Evolutionary conservation across 2,888 invertebrate species (phyloP).

Genomic region (Tachina fera): DNA sequence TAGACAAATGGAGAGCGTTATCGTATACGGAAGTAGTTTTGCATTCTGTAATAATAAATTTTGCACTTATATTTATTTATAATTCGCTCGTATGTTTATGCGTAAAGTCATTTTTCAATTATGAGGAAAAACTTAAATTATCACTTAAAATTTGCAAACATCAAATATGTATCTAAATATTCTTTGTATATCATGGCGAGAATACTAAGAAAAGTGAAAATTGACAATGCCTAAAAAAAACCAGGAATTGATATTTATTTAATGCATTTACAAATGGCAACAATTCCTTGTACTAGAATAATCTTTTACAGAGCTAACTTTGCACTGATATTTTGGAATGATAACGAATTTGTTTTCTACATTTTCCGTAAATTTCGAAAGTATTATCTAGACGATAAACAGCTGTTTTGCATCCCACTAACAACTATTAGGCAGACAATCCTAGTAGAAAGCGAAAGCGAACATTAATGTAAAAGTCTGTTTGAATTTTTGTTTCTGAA

Average conservation of each 20-base stretch:
- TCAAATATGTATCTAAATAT: too few species aligned
- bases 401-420: too few species aligned
- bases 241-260: background rate
- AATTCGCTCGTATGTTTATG: constrained; percentile 17
- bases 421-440: too few species aligned
- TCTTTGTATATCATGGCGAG: background rate
- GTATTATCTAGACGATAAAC: too few species aligned
- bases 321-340: too few species aligned
- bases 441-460: too few species aligned
- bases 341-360: too few species aligned
- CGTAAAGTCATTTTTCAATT: constrained; percentile 54
- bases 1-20: constrained; percentile 68
- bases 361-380: too few species aligned
- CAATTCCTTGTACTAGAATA: too few species aligned
- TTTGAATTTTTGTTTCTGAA: too few species aligned
- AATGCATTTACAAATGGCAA: background rate
- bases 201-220: background rate
- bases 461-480: too few species aligned
- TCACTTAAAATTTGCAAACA: constrained; percentile 21
- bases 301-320: too few species aligned
- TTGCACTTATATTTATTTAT: constrained; percentile 36
- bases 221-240: background rate
- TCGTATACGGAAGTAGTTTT: constrained; percentile 68
- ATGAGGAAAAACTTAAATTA: constrained; percentile 41
- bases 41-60: constrained; percentile 54